These are phyloP conservation scores for Pyrgilauda ruficollis DNA, from an alignment of 2,113 vertebrate species.

Conservation along the genomic window DNA sequence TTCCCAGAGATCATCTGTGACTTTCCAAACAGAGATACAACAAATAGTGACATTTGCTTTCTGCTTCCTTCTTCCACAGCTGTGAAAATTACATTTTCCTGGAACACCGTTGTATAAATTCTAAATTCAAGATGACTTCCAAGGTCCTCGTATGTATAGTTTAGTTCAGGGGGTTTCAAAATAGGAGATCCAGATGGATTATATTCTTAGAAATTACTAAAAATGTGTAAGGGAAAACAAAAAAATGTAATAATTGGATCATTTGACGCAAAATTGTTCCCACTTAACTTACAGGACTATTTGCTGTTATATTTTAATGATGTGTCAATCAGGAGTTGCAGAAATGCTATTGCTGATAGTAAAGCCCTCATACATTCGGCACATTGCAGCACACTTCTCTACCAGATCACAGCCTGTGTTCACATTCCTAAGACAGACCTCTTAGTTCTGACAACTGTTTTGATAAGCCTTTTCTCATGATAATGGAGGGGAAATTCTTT, in stretches of 20 bases:
- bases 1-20: not conserved
- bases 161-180: not conserved
- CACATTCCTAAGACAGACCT: not conserved
- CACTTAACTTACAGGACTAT: not conserved
- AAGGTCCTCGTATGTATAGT: not conserved
- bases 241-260: not conserved
- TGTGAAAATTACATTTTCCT: not conserved
- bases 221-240: not conserved
- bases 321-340: not conserved
- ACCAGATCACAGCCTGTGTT: not conserved
- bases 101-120: not conserved
- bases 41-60: not conserved
- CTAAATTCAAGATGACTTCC: not conserved
- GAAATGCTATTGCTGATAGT: not conserved
- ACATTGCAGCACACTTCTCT: not conserved
- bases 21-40: not conserved
- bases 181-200: not conserved
- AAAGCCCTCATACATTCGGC: not conserved
- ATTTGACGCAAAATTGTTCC: not conserved
- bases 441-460: not conserved
- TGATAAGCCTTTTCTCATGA: not conserved
- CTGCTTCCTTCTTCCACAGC: not conserved
- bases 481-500: not conserved
- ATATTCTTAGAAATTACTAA: not conserved
- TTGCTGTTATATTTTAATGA: not conserved